Evolutionary conservation across 2,113 vertebrate species (phyloP).

Genomic region (Siniperca knerii): DNA sequence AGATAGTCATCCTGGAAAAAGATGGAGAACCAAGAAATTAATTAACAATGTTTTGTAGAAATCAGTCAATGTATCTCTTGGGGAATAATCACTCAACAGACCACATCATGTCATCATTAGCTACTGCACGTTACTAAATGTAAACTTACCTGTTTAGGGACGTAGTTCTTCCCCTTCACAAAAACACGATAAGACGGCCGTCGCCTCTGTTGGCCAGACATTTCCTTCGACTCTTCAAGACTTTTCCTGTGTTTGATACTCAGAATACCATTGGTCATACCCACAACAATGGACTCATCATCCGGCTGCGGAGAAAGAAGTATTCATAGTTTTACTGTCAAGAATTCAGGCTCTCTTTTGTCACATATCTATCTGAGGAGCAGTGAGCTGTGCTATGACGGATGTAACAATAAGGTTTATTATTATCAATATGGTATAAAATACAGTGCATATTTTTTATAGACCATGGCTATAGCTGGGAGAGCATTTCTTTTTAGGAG

Average conservation of each 20-base stretch:
- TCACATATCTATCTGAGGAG: background rate
- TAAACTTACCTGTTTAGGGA: constrained; percentile 88
- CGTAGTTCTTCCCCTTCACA: constrained; percentile 92
- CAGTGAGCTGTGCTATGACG: background rate
- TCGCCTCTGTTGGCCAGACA: constrained; percentile 72
- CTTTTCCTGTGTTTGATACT: constrained; percentile 93
- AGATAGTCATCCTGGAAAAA: constrained; percentile 91
- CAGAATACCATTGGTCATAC: constrained; percentile 95
- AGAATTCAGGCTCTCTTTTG: background rate
- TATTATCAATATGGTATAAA: background rate
- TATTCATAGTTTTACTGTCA: constrained; percentile 11
- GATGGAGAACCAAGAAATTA: background rate
- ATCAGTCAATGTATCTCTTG: background rate
- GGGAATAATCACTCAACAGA: background rate
- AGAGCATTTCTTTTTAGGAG: background rate
- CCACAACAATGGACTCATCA: constrained; percentile 92
- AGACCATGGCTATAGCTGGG: background rate
- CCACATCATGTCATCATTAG: background rate
- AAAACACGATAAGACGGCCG: constrained; percentile 89
- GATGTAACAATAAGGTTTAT: background rate
- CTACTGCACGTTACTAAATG: background rate
- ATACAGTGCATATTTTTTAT: background rate
- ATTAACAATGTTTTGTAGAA: background rate
- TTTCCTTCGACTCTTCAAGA: constrained; percentile 83
- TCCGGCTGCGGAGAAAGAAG: constrained; percentile 86